These are phyloP conservation scores for Uloborus diversus DNA, from an alignment of 1,140 invertebrate species.

Conservation along the genomic window DNA sequence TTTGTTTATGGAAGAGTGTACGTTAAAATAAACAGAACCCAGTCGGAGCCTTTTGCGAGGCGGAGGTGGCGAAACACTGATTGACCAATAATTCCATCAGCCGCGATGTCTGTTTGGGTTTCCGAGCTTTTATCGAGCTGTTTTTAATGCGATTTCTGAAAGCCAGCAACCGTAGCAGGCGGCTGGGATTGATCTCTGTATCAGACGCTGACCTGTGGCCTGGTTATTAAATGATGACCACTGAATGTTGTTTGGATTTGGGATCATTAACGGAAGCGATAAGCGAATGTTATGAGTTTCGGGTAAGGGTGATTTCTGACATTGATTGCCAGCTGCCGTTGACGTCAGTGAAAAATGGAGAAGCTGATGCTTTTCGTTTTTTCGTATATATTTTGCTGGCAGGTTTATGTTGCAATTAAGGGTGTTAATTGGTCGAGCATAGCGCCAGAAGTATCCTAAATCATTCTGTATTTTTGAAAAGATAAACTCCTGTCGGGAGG, in stretches of 20 bases:
- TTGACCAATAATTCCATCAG: slow-evolving; percentile 19
- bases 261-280: slow-evolving; percentile 9
- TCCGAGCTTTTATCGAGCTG: not conserved
- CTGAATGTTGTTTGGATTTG: slow-evolving; percentile 12
- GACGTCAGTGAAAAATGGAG: too few relatives aligned
- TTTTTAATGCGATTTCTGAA: too few relatives aligned
- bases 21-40: slow-evolving; percentile 10
- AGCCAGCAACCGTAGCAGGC: not conserved
- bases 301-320: not conserved
- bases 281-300: not conserved
- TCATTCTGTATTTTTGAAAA: too few relatives aligned
- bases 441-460: not conserved
- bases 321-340: too few relatives aligned
- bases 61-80: slow-evolving; percentile 17
- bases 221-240: slow-evolving; percentile 22
- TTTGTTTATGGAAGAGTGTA: too few relatives aligned
- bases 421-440: not conserved
- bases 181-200: not conserved
- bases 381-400: not conserved
- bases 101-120: slow-evolving; percentile 11
- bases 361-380: not conserved
- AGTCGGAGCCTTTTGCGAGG: not conserved
- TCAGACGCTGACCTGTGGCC: slow-evolving; percentile 1
- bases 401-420: not conserved
- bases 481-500: too few relatives aligned